Evolutionary conservation across 2,113 vertebrate genomes (phyloP).

Genomic region (Micronisus gabar): DNA sequence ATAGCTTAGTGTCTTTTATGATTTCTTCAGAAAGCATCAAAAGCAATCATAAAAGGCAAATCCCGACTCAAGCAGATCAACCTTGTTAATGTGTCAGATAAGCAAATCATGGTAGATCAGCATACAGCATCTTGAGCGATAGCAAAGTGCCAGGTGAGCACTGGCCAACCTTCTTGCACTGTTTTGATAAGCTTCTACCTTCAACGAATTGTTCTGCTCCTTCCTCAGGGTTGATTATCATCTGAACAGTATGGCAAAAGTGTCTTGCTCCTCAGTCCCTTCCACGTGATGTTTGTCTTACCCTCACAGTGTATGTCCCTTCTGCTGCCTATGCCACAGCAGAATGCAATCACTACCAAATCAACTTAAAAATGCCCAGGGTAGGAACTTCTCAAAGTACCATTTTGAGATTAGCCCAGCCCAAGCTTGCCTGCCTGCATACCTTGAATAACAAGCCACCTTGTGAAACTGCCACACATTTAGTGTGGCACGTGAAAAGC

Average conservation of each 20-base stretch:
- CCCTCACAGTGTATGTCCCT: accelerated
- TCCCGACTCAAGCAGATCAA: not conserved
- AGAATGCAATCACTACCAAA: not conserved
- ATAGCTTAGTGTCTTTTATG: not conserved
- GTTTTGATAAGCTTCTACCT: not conserved
- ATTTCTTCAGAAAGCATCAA: not conserved
- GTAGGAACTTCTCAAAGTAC: not conserved
- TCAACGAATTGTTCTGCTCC: not conserved
- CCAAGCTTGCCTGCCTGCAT: not conserved
- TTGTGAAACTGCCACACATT: not conserved
- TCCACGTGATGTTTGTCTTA: accelerated
- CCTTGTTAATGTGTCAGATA: not conserved
- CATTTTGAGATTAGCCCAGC: not conserved
- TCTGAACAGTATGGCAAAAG: accelerated
- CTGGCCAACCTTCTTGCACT: not conserved
- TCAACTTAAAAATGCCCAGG: not conserved
- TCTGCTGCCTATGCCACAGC: not conserved
- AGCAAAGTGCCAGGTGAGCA: not conserved
- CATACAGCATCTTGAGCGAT: not conserved
- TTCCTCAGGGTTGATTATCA: not conserved
- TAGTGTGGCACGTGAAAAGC: not conserved
- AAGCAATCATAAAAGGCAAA: not conserved
- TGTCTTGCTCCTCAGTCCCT: not conserved
- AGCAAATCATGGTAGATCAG: not conserved
- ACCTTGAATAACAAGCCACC: not conserved